These are phyloP conservation scores for Globicephala melas DNA, from an alignment of 2,113 vertebrate genomes.

Conservation along the genomic window DNA sequence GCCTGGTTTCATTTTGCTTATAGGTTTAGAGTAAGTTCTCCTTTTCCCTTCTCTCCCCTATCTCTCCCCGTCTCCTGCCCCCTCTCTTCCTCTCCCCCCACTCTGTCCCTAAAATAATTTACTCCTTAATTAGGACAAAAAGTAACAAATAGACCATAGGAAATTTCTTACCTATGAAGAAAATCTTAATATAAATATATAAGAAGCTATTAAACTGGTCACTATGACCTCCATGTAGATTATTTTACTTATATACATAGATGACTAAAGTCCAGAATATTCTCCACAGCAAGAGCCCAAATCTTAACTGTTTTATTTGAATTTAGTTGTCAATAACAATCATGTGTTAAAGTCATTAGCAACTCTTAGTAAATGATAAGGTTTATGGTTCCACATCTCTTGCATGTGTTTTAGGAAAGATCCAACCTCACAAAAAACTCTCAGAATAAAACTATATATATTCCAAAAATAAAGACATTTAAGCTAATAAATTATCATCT, in stretches of 20 bases:
- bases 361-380: neutral
- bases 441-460: slow-evolving; percentile 14
- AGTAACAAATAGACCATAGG: neutral
- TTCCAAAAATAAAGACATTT: slow-evolving; percentile 17
- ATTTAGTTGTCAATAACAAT: neutral
- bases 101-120: neutral
- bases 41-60: neutral
- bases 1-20: neutral
- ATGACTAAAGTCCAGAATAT: slow-evolving; percentile 2
- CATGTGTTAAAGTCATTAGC: neutral
- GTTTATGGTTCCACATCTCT: neutral
- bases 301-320: neutral
- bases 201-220: neutral
- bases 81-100: too few species aligned
- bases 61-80: neutral
- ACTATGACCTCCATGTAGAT: neutral
- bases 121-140: slow-evolving; percentile 14
- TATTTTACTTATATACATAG: neutral
- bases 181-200: neutral
- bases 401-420: neutral
- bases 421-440: neutral
- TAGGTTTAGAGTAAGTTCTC: neutral
- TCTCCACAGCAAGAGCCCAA: neutral
- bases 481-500: slow-evolving; percentile 9
- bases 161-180: neutral